These are phyloP conservation scores for Eretmochelys imbricata DNA, from an alignment of 2,113 vertebrate species.

Conservation along the genomic window DNA sequence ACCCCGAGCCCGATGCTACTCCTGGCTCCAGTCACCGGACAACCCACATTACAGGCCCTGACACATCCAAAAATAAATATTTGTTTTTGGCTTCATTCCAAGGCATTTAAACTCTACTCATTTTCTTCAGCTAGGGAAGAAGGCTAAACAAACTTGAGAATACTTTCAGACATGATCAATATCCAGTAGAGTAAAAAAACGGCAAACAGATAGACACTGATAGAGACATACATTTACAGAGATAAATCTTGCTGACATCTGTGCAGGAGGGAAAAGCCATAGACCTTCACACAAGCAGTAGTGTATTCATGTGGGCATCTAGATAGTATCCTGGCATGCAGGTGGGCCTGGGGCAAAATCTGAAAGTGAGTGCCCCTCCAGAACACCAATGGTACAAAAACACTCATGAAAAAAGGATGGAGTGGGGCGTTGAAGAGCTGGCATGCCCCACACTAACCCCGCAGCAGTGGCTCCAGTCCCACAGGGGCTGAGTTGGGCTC, in stretches of 20 bases:
- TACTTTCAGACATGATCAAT: constrained; percentile 12
- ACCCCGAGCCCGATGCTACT: no score
- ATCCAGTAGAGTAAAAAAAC: background rate
- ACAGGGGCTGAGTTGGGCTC: background rate
- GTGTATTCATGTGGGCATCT: background rate
- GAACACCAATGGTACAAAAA: background rate
- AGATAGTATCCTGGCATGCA: background rate
- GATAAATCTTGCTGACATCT: background rate
- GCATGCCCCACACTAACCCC: background rate
- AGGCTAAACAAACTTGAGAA: constrained; percentile 21
- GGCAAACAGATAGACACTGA: background rate
- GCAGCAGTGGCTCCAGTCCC: no score
- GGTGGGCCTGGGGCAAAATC: background rate
- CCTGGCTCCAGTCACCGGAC: no score
- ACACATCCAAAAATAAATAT: background rate
- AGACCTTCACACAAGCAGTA: background rate
- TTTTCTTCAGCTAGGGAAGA: background rate
- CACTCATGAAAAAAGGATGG: background rate
- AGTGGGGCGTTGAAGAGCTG: background rate
- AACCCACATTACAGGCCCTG: no score
- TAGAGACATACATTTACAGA: background rate
- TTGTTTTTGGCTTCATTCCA: background rate
- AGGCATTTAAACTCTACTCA: background rate
- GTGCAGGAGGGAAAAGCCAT: background rate
- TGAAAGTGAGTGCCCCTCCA: background rate